Evolutionary conservation across 1,140 invertebrate genomes (phyloP).

Genomic region (Hydropsyche tenuis): DNA sequence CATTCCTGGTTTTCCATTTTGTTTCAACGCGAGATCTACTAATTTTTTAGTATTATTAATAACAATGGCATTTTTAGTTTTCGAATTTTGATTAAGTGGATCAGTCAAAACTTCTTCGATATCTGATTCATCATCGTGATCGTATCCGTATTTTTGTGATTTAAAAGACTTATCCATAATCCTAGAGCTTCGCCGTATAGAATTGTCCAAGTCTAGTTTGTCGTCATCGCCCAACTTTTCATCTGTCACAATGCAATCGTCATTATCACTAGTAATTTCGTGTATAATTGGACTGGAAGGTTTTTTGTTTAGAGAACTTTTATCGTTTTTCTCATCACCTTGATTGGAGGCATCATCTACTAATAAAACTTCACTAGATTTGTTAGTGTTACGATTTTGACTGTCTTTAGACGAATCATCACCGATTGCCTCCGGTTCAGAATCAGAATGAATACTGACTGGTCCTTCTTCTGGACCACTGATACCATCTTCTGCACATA

Average conservation of each 20-base stretch:
- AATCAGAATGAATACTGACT: conserved; percentile 51
- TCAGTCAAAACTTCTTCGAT: conserved; percentile 71
- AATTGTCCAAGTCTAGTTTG: conserved; percentile 41
- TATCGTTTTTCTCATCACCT: conserved; percentile 19
- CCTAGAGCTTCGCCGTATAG: conserved; percentile 65
- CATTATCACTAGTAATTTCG: conserved; percentile 46
- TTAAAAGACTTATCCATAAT: conserved; percentile 69
- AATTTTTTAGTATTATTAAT: conserved; percentile 76
- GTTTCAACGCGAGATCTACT: conserved; percentile 70
- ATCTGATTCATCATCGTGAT: conserved; percentile 69
- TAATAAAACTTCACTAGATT: conserved; percentile 43
- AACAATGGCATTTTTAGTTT: conserved; percentile 66
- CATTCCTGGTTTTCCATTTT: conserved; percentile 54
- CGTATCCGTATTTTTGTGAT: conserved; percentile 65
- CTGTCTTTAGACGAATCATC: conserved; percentile 45
- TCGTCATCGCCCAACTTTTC: conserved; percentile 51
- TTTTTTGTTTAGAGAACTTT: conserved; percentile 35
- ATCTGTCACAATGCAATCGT: conserved; percentile 38
- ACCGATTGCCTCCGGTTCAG: conserved; percentile 44
- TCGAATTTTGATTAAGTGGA: conserved; percentile 64
- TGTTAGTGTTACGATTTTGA: conserved; percentile 1
- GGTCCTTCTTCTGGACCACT: conserved; percentile 45
- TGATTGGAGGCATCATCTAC: conserved; percentile 53
- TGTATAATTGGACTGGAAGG: conserved; percentile 33
- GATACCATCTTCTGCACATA: conserved; percentile 6